Percentiles rank a stretch among this genome's conserved stretches.
Evolutionary conservation across 2,113 vertebrate species (phyloP).

Genomic region (Oceanodroma tethys): DNA sequence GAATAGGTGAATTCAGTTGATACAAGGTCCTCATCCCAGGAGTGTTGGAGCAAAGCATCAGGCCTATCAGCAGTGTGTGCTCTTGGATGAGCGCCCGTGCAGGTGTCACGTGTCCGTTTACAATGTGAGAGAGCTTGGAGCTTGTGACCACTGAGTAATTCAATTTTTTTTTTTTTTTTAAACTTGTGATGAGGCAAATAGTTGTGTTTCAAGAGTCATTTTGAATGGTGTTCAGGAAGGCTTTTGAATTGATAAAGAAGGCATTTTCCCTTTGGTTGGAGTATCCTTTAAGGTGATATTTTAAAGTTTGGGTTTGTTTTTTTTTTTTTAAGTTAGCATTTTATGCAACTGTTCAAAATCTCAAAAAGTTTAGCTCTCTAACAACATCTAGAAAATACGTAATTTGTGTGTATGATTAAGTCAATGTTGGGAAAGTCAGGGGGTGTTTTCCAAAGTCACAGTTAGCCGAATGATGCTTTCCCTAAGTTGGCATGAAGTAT

Average conservation of each 20-base stretch:
- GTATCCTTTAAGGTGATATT: background rate
- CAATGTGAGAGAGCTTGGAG: background rate
- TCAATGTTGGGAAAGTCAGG: background rate
- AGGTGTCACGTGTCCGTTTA: background rate
- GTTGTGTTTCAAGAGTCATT: background rate
- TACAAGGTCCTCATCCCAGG: background rate
- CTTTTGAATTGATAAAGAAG: background rate
- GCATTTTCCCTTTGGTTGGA: background rate
- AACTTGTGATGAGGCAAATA: background rate
- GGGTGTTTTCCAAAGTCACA: background rate
- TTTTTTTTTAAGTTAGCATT: background rate
- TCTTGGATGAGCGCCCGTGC: fast-evolving
- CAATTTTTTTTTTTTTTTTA: too few relatives aligned
- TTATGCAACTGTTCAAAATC: background rate
- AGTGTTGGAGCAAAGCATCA: background rate
- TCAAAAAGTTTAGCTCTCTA: background rate
- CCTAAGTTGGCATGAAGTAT: background rate
- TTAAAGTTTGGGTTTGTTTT: too few relatives aligned
- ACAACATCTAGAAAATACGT: background rate
- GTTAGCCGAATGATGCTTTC: background rate
- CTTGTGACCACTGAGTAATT: background rate
- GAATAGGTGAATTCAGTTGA: background rate
- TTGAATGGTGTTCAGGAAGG: background rate
- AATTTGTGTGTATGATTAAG: background rate
- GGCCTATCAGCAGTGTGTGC: background rate